Evolutionary conservation across 2,797 vertebrate species (phyloP).

Genomic region (Phalanger gymnotis): DNA sequence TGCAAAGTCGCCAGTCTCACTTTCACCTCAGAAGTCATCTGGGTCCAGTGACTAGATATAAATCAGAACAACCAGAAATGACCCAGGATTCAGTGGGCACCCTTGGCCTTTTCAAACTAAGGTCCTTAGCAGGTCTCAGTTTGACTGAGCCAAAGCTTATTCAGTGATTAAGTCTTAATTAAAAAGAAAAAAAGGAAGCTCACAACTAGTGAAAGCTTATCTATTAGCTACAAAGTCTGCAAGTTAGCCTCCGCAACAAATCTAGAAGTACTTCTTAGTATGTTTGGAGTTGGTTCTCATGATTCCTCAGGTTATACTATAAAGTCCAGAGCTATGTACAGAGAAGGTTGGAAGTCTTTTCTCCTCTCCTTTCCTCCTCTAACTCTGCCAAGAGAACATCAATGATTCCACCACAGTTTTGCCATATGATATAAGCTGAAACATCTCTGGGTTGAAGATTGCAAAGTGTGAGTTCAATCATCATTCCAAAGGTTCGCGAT

Average conservation of each 20-base stretch:
- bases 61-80: no score
- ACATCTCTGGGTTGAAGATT: neutral
- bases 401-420: neutral
- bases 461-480: constrained; percentile 5
- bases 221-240: neutral
- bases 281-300: constrained; percentile 16
- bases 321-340: neutral
- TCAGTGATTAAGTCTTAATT: no score
- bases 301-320: neutral
- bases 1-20: no score
- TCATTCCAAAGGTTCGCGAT: constrained; percentile 3
- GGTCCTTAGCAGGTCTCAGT: no score
- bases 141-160: no score
- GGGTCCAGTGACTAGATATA: no score
- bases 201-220: neutral
- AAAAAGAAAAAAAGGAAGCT: neutral
- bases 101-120: no score
- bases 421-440: neutral
- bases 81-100: no score
- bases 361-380: constrained; percentile 1
- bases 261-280: neutral
- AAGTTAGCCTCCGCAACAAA: neutral
- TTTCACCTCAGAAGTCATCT: no score
- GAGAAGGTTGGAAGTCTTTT: neutral
- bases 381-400: constrained; percentile 7